phyloP scores from a whole-genome alignment of 2,113 vertebrate genomes.

The Tor tambroides region DNA sequence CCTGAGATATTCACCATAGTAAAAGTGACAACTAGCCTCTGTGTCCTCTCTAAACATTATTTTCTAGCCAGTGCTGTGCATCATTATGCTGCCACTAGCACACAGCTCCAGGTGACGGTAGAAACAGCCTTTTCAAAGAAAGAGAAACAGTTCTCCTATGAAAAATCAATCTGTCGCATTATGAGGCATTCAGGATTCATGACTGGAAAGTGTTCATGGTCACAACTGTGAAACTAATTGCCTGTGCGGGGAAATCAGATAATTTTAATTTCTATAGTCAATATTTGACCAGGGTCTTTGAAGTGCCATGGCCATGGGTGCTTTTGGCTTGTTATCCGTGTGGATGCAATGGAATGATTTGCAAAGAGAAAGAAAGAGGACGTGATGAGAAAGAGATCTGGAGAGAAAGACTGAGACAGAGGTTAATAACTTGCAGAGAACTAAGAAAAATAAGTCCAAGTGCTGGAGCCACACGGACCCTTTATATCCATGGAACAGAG shows the following conservation, averaged over 20 bases:
- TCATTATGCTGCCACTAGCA: not conserved
- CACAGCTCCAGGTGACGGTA: not conserved
- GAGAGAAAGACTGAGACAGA: not conserved
- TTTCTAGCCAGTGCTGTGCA: not conserved
- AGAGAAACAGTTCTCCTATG: constrained; percentile 31
- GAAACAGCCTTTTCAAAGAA: not conserved
- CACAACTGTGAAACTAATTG: constrained; percentile 59
- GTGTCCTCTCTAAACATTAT: not conserved
- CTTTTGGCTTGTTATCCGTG: constrained; percentile 12
- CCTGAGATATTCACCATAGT: not conserved
- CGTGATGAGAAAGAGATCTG: not conserved
- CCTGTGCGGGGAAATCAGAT: constrained; percentile 58
- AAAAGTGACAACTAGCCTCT: not conserved
- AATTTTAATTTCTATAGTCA: constrained; percentile 55
- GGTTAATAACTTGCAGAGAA: constrained; percentile 4
- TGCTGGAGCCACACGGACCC: not conserved
- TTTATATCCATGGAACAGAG: not conserved
- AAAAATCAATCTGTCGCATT: constrained; percentile 49
- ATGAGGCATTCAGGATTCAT: constrained; percentile 34
- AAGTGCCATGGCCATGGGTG: constrained; percentile 22
- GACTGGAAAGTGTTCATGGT: constrained; percentile 26
- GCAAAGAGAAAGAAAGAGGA: not conserved
- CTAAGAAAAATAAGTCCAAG: constrained; percentile 19
- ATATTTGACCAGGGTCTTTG: constrained; percentile 55
- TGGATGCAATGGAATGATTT: constrained; percentile 1